Evolutionary conservation across 64 coral and sea anemone species (phyloP), one percentile per base, ranked within the genome.

Genomic region (Actinia tenebrosa): DNA sequence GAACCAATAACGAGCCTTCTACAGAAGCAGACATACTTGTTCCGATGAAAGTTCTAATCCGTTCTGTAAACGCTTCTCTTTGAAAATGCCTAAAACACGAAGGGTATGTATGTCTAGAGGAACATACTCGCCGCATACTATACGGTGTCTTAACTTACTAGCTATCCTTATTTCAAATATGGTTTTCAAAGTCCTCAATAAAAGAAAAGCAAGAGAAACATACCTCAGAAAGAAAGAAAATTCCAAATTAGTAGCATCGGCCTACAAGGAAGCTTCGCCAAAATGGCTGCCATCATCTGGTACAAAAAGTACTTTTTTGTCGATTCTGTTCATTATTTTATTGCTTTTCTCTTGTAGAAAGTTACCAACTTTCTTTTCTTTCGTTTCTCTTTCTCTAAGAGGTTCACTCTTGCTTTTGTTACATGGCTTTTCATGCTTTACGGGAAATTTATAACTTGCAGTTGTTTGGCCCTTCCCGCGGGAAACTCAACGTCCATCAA

Each of bases 41-140:
- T 75, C 69, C 20, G 69, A 14, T 75, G 69, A 75, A 75, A 75
- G 69, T 75, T 75, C 22, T 75, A 43, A 75, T 75, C 69, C 69
- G 25, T 75, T 30, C 25, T 25, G 69, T 75, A 75, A 75, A 75
- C 69, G 69, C 26, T 75, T 30, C 25, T 27, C 69, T 75, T 27
- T 30, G 6, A 14, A 30, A 8, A 7, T 75, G 69, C 69, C 69
- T 15, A 27, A 75, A 75, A 30, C 23, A 75, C 26, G 69, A 75
- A 42, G n/a, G 20, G 19, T 66, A 66, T 64, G 66, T 22, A 13
- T 42, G 69, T 30, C 69, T 30, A 75, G n/a, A 27, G 69, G 13
- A 42, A 11, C 1, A 75, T 42, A 2, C 42, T 30, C 69, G 37
- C 37, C 10, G 26, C 0, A 23, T n/a, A 43, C 1, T 75, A 72